A percentile compares a stretch with the other conserved stretches of the same genome.
Evolutionary conservation across 1,140 invertebrate species (phyloP).

Genomic region (Araneus ventricosus): DNA sequence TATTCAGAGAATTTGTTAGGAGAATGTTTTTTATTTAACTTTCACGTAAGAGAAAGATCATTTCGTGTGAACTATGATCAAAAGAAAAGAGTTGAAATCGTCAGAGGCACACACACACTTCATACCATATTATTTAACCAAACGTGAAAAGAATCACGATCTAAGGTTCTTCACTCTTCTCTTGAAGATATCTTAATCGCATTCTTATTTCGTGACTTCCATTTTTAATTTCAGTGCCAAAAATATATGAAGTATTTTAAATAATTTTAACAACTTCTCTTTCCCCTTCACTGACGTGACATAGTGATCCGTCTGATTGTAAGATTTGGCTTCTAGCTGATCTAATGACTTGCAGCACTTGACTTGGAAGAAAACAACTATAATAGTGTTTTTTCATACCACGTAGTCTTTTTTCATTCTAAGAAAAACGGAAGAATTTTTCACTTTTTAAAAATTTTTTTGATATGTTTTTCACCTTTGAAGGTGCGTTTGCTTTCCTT

Average conservation of each 20-base stretch:
- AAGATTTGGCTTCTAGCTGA: not conserved
- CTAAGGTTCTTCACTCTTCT: not conserved
- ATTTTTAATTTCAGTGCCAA: constrained; percentile 25
- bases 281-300: not conserved
- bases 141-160: constrained; percentile 37
- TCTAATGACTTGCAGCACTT: constrained; percentile 8
- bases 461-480: too few relatives aligned
- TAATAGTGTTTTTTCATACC: too few relatives aligned
- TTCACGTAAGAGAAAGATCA: not conserved
- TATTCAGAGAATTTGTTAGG: not conserved
- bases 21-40: not conserved
- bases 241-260: constrained; percentile 26
- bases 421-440: too few relatives aligned
- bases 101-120: not conserved
- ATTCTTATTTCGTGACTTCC: not conserved
- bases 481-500: too few relatives aligned
- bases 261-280: not conserved
- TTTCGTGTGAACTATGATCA: not conserved
- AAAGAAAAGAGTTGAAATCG: constrained; percentile 36
- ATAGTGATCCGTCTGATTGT: constrained; percentile 13
- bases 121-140: constrained; percentile 21
- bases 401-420: too few relatives aligned
- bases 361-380: too few relatives aligned
- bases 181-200: constrained; percentile 2
- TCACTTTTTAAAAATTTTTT: too few relatives aligned